Evolutionary conservation across 2,797 vertebrate genomes (phyloP).

Genomic region (Etheostoma nigrum): DNA sequence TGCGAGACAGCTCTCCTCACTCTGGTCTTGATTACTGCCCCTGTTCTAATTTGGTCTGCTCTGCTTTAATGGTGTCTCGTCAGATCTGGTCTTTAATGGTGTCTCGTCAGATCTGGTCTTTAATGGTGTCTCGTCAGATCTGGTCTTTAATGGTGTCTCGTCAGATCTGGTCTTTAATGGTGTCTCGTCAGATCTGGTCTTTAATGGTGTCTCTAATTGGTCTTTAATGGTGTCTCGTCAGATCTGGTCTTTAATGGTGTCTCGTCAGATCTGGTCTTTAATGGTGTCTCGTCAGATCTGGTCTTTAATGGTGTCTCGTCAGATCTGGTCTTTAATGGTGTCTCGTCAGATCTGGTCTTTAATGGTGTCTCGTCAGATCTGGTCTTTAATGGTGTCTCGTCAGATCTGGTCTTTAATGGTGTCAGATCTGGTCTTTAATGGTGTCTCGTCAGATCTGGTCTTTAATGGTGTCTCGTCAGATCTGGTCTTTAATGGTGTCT

Average conservation of each 20-base stretch:
- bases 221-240: constrained; percentile 30
- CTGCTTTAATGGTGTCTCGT: constrained; percentile 27
- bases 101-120: constrained; percentile 32
- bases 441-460: constrained; percentile 28
- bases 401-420: too few species aligned
- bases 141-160: background rate
- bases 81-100: constrained; percentile 17
- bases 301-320: constrained; percentile 32
- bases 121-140: constrained; percentile 16
- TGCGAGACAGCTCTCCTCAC: constrained; percentile 31
- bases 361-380: constrained; percentile 8
- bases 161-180: constrained; percentile 22
- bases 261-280: constrained; percentile 25
- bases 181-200: constrained; percentile 16
- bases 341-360: constrained; percentile 25
- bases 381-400: constrained; percentile 35
- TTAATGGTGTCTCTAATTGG: too few species aligned
- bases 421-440: too few species aligned
- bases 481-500: constrained; percentile 39
- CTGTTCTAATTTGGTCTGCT: constrained; percentile 35
- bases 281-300: constrained; percentile 14
- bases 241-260: too few species aligned
- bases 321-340: too few species aligned
- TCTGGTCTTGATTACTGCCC: constrained; percentile 39
- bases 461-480: background rate